Percentiles rank a stretch among this genome's conserved stretches.
Evolutionary conservation across 2,888 invertebrate genomes (phyloP).

Genomic region (Endomychus coccineus): DNA sequence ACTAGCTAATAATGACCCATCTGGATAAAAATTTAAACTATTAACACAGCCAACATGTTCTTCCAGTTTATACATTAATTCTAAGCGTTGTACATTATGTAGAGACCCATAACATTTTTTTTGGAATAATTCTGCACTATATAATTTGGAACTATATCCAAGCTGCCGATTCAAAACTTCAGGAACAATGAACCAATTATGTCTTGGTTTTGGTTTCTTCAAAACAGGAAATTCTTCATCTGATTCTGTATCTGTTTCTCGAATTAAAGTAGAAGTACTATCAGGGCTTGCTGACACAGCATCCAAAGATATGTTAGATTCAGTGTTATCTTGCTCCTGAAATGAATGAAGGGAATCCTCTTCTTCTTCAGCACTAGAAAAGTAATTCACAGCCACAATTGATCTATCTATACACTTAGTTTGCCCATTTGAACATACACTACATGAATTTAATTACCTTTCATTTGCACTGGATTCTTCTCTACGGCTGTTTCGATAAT

Average conservation of each 20-base stretch:
- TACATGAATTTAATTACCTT: constrained; percentile 16
- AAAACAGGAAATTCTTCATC: constrained; percentile 45
- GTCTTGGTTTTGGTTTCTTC: constrained; percentile 56
- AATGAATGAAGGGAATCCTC: too few species aligned
- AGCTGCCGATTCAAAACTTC: constrained; percentile 61
- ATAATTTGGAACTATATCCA: constrained; percentile 46
- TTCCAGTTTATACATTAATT: constrained; percentile 66
- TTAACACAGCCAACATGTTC: constrained; percentile 89
- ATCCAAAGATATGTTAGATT: constrained; percentile 14
- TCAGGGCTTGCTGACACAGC: constrained; percentile 7
- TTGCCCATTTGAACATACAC: background rate
- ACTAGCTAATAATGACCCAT: constrained; percentile 69
- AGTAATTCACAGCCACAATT: background rate
- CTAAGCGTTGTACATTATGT: constrained; percentile 73
- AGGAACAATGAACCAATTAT: constrained; percentile 57
- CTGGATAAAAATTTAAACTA: constrained; percentile 81
- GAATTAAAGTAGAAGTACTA: constrained; percentile 18
- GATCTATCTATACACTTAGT: background rate
- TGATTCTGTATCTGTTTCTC: constrained; percentile 32
- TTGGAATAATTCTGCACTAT: constrained; percentile 30
- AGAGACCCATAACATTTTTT: constrained; percentile 71
- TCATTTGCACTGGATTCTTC: constrained; percentile 25
- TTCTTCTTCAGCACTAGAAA: constrained; percentile 18
- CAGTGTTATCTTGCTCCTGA: constrained; percentile 9
- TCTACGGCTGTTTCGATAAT: constrained; percentile 27